phyloP scores from a whole-genome alignment of 2,113 vertebrate species.

The Dipodomys spectabilis region DNA sequence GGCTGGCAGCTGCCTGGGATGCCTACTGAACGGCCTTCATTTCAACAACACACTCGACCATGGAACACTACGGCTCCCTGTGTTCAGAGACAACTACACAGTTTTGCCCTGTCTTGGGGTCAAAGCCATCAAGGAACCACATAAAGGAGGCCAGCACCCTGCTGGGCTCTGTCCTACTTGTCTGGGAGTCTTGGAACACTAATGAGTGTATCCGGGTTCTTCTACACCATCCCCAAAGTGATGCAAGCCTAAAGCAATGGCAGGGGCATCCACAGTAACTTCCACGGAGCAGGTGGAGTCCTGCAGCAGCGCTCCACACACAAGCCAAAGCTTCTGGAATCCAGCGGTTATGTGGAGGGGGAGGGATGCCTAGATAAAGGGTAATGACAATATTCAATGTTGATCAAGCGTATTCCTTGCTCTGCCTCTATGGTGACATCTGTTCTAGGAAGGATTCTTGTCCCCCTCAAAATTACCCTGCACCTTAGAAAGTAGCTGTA shows the following conservation, averaged over 20 bases:
- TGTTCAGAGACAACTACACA: background rate
- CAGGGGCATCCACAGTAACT: accelerated
- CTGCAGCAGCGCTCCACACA: no score
- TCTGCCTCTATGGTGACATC: background rate
- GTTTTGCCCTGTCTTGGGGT: background rate
- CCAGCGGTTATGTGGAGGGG: no score
- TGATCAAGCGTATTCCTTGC: no score
- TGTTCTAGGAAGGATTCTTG: no score
- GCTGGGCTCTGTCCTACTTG: accelerated
- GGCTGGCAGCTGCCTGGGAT: background rate
- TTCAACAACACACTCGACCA: accelerated
- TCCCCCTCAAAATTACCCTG: background rate
- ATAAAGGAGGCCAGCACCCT: accelerated
- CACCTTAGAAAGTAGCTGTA: background rate
- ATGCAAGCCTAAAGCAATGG: no score
- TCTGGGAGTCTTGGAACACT: accelerated
- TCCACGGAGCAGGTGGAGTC: background rate
- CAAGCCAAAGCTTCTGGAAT: no score
- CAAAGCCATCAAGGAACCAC: accelerated
- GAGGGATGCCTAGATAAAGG: no score
- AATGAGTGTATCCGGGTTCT: accelerated
- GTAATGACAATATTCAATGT: no score
- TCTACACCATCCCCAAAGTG: accelerated
- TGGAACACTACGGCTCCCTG: accelerated
- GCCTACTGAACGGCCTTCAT: accelerated